Evolutionary conservation across 1,140 invertebrate genomes (phyloP), one percentile per base, ranked within the genome.

Genomic region (Rhagoletis zephyria): DNA sequence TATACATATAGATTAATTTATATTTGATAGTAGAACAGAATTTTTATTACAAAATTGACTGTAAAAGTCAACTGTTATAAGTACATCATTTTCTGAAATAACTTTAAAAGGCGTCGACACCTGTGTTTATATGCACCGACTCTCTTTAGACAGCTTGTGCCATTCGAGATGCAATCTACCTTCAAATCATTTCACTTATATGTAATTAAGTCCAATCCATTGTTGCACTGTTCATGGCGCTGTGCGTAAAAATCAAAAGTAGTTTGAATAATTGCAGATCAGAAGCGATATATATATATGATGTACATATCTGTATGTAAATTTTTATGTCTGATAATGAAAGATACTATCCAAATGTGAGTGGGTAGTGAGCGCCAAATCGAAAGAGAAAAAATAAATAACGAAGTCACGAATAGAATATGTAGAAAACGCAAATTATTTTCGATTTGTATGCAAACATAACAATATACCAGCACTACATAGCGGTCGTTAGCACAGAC

Each of bases 361-460:
- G 42, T 51, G 51, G 61, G 12, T 4, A 12, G 12, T 63, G 61
- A 63, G 12, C 12, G 61, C 16, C 61, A 14, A 63, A 30, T 30
- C 30, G 30, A 30, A 30, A 63, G 9, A 1, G 61, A 63, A n/a
- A 63, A 14, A 4, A n/a, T 14, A 63, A 63, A 63, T 14, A 63
- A 14, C 4, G 16, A 63, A 63, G 61, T 9, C 4, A 14, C 0
- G 61, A 63, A 63, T 7, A 56, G 51, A 56, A 14, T 12, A 14
- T 63, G 12, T 81, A n/a, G 48, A 51, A 51, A 81, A 48, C 48
- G 48, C n/a, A 16, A 81, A 42, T n/a, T 56, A 42, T 19, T 48
- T 42, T 81, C 56, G 51, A 56, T 59, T 56, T 81, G 74, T 40
- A 51, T 56, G n/a, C n/a, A 81, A 81, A 81, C 48, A 81, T 81